A percentile compares a stretch with the other conserved stretches of the same genome.
These are phyloP conservation scores for Scaptomyza cyrtandrae DNA, from an alignment of 2,888 invertebrate genomes.

Conservation along the genomic window DNA sequence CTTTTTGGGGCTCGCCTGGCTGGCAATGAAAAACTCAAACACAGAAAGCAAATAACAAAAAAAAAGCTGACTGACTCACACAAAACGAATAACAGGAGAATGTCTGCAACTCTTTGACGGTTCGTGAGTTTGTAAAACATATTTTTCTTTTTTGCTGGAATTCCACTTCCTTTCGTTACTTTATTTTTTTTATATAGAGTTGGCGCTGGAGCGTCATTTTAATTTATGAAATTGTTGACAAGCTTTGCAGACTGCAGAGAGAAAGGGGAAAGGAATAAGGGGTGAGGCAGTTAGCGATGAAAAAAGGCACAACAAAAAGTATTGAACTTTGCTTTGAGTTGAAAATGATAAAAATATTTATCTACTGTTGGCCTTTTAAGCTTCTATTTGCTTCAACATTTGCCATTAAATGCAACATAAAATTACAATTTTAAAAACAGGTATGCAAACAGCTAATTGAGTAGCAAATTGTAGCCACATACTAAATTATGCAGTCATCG, in stretches of 20 bases:
- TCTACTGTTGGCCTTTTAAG: neutral
- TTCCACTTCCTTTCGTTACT: neutral
- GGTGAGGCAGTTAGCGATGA: neutral
- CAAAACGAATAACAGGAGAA: conserved; percentile 43
- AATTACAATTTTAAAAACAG: conserved; percentile 21
- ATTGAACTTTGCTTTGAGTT: neutral
- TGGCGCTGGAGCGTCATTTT: conserved; percentile 58
- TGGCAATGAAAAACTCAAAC: conserved; percentile 41
- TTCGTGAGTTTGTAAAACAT: conserved; percentile 23
- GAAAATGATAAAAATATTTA: neutral
- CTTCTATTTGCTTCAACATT: neutral
- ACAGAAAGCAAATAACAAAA: conserved; percentile 26
- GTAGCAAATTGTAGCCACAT: conserved; percentile 43
- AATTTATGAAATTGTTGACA: conserved; percentile 73
- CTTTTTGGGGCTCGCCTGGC: conserved; percentile 40
- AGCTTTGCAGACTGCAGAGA: neutral
- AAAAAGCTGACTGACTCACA: conserved; percentile 12
- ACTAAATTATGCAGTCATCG: conserved; percentile 48
- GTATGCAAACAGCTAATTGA: conserved; percentile 42
- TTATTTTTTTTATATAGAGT: neutral
- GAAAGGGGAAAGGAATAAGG: neutral
- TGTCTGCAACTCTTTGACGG: conserved; percentile 53
- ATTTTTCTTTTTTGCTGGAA: conserved; percentile 9
- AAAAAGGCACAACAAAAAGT: neutral
- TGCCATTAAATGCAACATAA: conserved; percentile 6